Conservation (phyloP, 1,140 invertebrate genomes). For the Mizuhopecten yessoensis region DNA sequence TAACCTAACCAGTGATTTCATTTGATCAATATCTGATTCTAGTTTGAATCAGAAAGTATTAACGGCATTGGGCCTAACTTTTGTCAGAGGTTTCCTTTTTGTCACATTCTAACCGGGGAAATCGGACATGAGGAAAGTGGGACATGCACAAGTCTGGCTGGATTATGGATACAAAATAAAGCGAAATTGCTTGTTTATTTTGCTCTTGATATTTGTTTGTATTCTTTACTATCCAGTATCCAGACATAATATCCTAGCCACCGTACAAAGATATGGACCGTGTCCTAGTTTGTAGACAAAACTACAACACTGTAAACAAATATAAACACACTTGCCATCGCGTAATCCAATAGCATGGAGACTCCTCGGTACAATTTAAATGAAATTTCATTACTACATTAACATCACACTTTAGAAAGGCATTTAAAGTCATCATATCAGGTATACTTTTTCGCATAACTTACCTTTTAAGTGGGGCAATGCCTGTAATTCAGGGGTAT, state of each 20-base stretch:
- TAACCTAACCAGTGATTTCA: too few relatives aligned
- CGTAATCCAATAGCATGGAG: background rate
- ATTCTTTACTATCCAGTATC: background rate
- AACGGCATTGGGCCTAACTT: too few relatives aligned
- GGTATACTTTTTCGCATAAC: slow-evolving; percentile 40
- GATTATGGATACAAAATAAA: background rate
- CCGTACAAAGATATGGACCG: background rate
- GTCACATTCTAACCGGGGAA: too few relatives aligned
- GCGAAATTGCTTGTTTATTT: background rate
- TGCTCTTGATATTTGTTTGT: background rate
- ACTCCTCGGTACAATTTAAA: background rate
- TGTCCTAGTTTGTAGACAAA: background rate
- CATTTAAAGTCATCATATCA: background rate
- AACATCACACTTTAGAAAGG: background rate
- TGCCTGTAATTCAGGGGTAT: slow-evolving; percentile 82
- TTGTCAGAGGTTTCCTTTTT: too few relatives aligned
- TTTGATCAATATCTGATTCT: too few relatives aligned
- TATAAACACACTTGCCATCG: background rate
- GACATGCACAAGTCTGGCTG: background rate
- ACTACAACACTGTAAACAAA: slow-evolving; percentile 28
- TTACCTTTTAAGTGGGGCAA: slow-evolving; percentile 83
- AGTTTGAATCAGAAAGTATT: too few relatives aligned
- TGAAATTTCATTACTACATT: background rate
- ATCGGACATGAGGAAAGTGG: background rate
- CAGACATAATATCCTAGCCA: background rate